A percentile compares a stretch with the other conserved stretches of the same genome.
Conservation (phyloP, 2,113 vertebrate genomes). For the Heliornis fulica region DNA sequence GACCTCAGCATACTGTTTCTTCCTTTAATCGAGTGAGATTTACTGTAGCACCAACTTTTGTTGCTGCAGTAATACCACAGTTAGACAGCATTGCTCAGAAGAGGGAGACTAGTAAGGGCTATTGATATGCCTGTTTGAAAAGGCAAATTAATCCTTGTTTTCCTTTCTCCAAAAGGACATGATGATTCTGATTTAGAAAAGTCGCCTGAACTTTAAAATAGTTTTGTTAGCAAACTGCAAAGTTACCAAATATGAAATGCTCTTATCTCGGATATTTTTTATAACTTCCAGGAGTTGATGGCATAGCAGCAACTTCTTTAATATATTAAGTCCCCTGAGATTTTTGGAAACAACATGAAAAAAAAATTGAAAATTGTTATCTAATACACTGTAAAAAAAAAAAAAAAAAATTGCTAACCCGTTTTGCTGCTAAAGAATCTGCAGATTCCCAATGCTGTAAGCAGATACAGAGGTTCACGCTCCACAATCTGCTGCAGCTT, state of each 20-base stretch:
- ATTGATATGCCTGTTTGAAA: slow-evolving; percentile 28
- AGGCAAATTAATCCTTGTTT: slow-evolving; percentile 43
- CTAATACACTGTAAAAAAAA: not conserved
- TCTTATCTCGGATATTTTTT: not conserved
- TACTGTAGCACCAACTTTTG: not conserved
- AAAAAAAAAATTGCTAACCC: not conserved
- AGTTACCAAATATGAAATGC: not conserved
- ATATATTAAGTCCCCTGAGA: not conserved
- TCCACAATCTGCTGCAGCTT: not conserved
- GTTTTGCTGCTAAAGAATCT: not conserved
- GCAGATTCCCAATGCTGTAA: not conserved
- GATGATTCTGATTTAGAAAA: slow-evolving; percentile 35
- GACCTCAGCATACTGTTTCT: not conserved
- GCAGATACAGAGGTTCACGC: not conserved
- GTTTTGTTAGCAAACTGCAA: slow-evolving; percentile 12
- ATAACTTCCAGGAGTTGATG: not conserved
- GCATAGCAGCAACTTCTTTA: not conserved
- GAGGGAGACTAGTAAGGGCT: not conserved
- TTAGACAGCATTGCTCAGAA: slow-evolving; percentile 13
- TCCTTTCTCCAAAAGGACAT: slow-evolving; percentile 5
- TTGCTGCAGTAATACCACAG: not conserved
- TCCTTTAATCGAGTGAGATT: slow-evolving; percentile 14
- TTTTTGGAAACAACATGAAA: not conserved
- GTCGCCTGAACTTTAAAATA: slow-evolving; percentile 24
- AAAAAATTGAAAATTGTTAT: not conserved